Percentiles rank a stretch among this genome's conserved stretches.
These are phyloP conservation scores for Rhinichthys klamathensis DNA, from an alignment of 2,113 vertebrate genomes.

Conservation along the genomic window DNA sequence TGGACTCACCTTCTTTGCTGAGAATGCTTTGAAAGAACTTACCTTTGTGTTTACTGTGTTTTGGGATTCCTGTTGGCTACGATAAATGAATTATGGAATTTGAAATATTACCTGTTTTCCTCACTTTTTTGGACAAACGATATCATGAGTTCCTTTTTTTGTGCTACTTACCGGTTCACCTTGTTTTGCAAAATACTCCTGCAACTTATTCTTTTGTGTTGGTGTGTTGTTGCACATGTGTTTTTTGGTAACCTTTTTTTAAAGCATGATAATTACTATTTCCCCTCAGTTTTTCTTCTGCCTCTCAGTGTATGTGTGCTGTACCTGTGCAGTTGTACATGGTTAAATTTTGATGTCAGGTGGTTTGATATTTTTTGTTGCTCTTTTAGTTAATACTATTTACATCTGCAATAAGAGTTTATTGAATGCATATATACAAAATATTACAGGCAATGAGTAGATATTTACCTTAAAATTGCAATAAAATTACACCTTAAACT, in stretches of 20 bases:
- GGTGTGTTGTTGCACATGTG: too few relatives aligned
- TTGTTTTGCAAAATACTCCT: too few relatives aligned
- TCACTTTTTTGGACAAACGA: too few relatives aligned
- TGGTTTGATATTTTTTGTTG: not conserved
- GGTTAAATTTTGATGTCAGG: not conserved
- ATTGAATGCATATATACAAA: conserved; percentile 28
- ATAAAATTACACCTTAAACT: conserved; percentile 14
- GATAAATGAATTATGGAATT: too few relatives aligned
- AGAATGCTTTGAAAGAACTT: too few relatives aligned
- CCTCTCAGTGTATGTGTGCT: not conserved
- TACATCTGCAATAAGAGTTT: conserved; percentile 9
- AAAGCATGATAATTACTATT: not conserved
- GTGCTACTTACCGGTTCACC: too few relatives aligned
- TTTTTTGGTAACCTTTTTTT: not conserved
- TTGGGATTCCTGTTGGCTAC: too few relatives aligned
- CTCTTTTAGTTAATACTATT: not conserved
- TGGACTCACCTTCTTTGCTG: too few relatives aligned
- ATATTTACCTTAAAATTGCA: not conserved
- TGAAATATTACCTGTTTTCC: too few relatives aligned
- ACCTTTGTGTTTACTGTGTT: too few relatives aligned
- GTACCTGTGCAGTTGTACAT: not conserved
- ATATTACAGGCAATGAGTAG: not conserved
- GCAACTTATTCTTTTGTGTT: too few relatives aligned
- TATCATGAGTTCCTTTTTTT: too few relatives aligned
- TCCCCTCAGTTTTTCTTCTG: not conserved